These are phyloP conservation scores for Azemiops feae DNA, from an alignment of 2,113 vertebrate genomes.

Conservation along the genomic window DNA sequence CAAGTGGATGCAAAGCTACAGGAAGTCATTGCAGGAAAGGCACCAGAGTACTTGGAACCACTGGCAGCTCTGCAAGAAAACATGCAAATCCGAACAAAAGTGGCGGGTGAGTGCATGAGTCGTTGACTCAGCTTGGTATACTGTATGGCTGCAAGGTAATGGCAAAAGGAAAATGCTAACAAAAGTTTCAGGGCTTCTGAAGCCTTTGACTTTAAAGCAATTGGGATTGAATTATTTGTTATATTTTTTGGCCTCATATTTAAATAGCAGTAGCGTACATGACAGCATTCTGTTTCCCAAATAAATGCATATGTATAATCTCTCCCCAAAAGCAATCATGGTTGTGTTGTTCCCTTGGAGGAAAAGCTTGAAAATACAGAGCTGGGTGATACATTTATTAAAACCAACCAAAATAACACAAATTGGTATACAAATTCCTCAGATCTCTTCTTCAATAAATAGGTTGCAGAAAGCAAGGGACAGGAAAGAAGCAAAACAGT, in stretches of 20 bases:
- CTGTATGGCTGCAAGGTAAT: conserved; percentile 5
- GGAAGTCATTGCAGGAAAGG: conserved; percentile 96
- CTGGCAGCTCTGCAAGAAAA: conserved; percentile 97
- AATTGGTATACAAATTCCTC: not conserved
- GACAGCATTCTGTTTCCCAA: not conserved
- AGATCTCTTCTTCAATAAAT: not conserved
- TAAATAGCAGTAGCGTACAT: not conserved
- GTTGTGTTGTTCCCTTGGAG: not conserved
- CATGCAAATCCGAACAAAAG: conserved; percentile 99
- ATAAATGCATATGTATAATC: not conserved
- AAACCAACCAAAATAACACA: not conserved
- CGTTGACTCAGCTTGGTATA: conserved; percentile 39
- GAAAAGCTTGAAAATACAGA: not conserved
- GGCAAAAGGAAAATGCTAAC: not conserved
- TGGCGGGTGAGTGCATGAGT: conserved; percentile 83
- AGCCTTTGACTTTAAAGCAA: not conserved
- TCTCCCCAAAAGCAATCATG: not conserved
- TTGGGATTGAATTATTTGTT: not conserved
- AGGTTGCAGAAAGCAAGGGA: not conserved
- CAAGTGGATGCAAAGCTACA: conserved; percentile 98
- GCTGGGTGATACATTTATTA: not conserved
- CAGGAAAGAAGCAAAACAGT: not conserved
- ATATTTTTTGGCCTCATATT: not conserved
- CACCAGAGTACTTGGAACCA: conserved; percentile 96
- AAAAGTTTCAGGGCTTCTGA: not conserved